Base-by-base conservation (phyloP, 37 sponge, comb jelly and placozoan genomes). In the Dysidea cf. avara region DNA sequence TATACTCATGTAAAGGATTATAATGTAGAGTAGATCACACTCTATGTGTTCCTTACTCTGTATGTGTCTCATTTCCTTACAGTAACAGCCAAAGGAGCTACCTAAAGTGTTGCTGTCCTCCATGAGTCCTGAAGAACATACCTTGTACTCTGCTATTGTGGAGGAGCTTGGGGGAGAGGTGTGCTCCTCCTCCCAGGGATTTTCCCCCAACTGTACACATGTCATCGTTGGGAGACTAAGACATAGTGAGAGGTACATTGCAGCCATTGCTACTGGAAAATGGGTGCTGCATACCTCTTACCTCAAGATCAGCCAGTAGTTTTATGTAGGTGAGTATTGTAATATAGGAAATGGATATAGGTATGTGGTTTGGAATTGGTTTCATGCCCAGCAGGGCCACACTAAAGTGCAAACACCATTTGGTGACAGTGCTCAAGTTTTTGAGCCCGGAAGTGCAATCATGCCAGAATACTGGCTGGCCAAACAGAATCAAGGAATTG, bases 251-350 rank as follows among this genome's bases (percentile, higher is more conserved):
- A 95, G 91, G 69, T 95, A 66, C 61, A 75, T 91, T n/a, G 84
- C 85, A 14, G 86, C 87, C 0, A 67, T 89, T 74, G 96, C 96
- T 11, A 68, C 92, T 43, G 96, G 96, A 9, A 87, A 88, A 61
- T 91, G 93, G 96, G 79, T 95, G 18, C 68, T 91, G 20, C 82
- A 74, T 48, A 86, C 83, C 66, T 84, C 92, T 2, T 95, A 80
- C 68, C 43, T 91, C 36, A 93, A 95, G 56, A 65, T 71, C 20
- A 77, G 89, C 62, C 69, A 56, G 71, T 67, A 22, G 86, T 75
- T 11, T 49, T 69, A 21, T 21, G 57, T 64, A 13, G 82, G 83
- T 79, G 87, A 86, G 29, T 63, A 90, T 77, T 16, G 16, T 16
- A 17, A 16, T 16, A 49, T 16, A 49, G 12, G 51, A 16, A 49